phyloP scores from a whole-genome alignment of 2,888 invertebrate genomes.

The Volucella inflata region DNA sequence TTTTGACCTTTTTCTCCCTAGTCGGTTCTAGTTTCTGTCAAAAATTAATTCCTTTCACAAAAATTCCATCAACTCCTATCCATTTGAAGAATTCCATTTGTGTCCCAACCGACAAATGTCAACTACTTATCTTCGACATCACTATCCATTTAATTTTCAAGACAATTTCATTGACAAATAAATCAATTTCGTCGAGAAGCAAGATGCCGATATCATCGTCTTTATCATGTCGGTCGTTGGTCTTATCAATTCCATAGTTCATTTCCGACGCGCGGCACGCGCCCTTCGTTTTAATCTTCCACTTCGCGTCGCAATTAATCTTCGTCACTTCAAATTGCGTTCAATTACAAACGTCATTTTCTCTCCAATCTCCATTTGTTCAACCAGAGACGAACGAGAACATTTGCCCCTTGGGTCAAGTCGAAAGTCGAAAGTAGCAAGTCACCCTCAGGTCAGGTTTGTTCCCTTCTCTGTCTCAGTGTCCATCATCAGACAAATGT shows the following conservation, averaged over 20 bases:
- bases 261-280: constrained; percentile 63
- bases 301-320: constrained; percentile 57
- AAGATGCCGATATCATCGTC: constrained; percentile 24
- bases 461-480: constrained; percentile 13
- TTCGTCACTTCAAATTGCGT: constrained; percentile 73
- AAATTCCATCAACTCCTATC: background rate
- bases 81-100: background rate
- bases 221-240: constrained; percentile 18
- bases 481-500: constrained; percentile 73
- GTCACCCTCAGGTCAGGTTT: background rate
- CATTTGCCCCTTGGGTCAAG: background rate
- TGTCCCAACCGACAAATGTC: background rate
- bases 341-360: constrained; percentile 74
- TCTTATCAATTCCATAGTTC: constrained; percentile 58
- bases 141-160: background rate
- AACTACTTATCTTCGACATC: background rate
- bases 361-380: constrained; percentile 70
- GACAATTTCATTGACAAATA: constrained; percentile 52
- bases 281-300: constrained; percentile 29
- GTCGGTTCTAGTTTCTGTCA: too few species aligned
- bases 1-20: too few species aligned
- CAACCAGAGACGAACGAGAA: constrained; percentile 5
- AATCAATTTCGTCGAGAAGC: constrained; percentile 56
- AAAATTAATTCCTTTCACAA: too few species aligned
- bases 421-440: background rate